Evolutionary conservation across 2,888 invertebrate species (phyloP), one percentile per base, ranked within the genome.

Genomic region (Pristionchus entomophagus): DNA sequence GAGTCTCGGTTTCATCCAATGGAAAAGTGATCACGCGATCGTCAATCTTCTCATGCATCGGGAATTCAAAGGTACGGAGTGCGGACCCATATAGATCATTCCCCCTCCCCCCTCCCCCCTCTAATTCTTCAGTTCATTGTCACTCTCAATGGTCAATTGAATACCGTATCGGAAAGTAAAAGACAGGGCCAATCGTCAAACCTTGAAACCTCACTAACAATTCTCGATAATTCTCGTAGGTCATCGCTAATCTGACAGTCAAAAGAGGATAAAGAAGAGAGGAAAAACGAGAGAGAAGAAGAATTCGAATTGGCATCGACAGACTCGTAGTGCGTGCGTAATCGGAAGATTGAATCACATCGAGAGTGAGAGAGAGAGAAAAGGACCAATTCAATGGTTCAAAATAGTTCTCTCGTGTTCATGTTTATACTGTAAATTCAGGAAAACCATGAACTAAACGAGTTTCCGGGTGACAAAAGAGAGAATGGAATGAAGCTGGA

Each of bases 131-230:
- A n/a, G n/a, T n/a, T n/a, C n/a, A n/a, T n/a, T n/a, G n/a, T 45
- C 45, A 45, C 59, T 59, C 59, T 62, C 62, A 29, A 29, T 32
- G 6, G 14, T 14, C 10, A 62, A 26, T 62, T 26, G 26, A 26
- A n/a, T 26, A 26, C 22, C 4, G 26, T n/a, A 59, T 59, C 26
- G n/a, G 26, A 59, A 59, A 2, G 2, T 2, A n/a, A n/a, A 26
- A 59, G 8, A 45, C 14, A 45, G 45, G 26, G 59, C 29, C 29
- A 45, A 45, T 45, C 6, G 45, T 29, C 26, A 62, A 62, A 62
- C 62, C 62, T 62, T 62, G 62, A 62, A 62, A 62, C 62, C 14
- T n/a, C n/a, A n/a, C n/a, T n/a, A n/a, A n/a, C n/a, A n/a, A 10
- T 10, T 12, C 10, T 14, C 8, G 17, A 3, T 62, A 62, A 62